Base-by-base conservation (phyloP, 2,113 vertebrate species). In the Cryptotis parvus region DNA sequence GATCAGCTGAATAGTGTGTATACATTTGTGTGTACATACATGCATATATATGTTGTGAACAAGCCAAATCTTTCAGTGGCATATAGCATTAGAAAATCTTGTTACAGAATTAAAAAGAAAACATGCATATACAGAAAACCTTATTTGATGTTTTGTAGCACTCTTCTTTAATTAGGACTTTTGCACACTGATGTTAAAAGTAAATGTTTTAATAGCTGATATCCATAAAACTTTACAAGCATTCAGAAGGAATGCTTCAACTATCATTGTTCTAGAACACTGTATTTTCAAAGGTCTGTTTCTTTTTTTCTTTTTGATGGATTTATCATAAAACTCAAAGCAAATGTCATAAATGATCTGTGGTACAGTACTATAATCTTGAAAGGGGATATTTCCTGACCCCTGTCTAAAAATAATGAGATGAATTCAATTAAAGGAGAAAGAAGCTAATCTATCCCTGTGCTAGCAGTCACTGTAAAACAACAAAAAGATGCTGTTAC, bases 401-500 rank as follows among this genome's bases (percentile, higher is more conserved):
- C 90, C 63, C 11, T 91, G 33, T 26, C 76, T 80, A 77, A 65
- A 81, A n/a, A 92, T 95, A 87, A 94, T 20, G 74, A 91, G 55
- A 72, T 92, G 45, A 82, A 94, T 78, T 91, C 77, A 94, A 43
- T 91, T 89, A 93, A 91, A 91, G 41, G 66, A 58, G 20, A 89
- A 77, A 78, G 75, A 91, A 93, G 78, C 75, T 84, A 91, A 87
- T 79, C 35, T 70, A n/a, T n/a, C 74, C 70, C 29, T 52, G 37
- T 24, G 65, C 55, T 70, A 63, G 61, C 18, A 84, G 39, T 35
- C 29, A 43, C 24, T 20, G 8, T 74, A 29, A 75, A 86, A 14
- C 14, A 5, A 55, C 24, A 20, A 84, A 91, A 58, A 24, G 49
- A 63, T 80, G 5, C 66, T 85, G 29, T 85, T 79, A 66, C 9